Base-by-base conservation (phyloP, 1,140 invertebrate species). In the Temnothorax curvispinosus region DNA sequence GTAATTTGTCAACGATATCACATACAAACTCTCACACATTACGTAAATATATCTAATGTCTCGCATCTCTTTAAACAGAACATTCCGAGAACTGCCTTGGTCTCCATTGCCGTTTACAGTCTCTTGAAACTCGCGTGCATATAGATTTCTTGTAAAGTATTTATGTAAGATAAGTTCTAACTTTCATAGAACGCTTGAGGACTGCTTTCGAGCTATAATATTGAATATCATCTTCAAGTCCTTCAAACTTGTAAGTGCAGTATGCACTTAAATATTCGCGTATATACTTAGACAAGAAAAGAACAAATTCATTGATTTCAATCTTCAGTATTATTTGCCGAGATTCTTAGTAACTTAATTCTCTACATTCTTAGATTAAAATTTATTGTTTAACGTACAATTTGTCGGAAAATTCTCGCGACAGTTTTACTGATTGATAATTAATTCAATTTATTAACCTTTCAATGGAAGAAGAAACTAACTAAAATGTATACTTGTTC, bases 31-130 rank as follows among this genome's bases (percentile, higher is more conserved):
- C 11, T 35, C 18, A 7, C 7, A 38, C 18, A 18, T 78, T 78
- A 35, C 41, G 47, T 50, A 84, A 75, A 74, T 74, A 47, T 47
- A 38, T 60, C 3, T 41, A 71, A 81, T n/a, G 13, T 41, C 21
- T 74, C 56, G 35, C 50, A 84, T 32, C 47, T 74, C 9, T 47
- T 47, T 35, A 72, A 47, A 47, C 21, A 62, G 13, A 74, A 60
- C 3, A 35, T 60, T 60, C 27, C n/a, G 15, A 44, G 52, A 21
- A 27, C 8, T 72, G 38, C 50, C 72, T 81, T 32, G 56, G 21
- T 71, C 41, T 71, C 15, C 15, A 56, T 81, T 75, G 41, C 74
- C 56, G 62, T 58, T 3, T 47, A 21, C 52, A 58, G 13, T 27
- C 18, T 3, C 11, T 60, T 18, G 54, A 65, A 82, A 58, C 41